These are phyloP conservation scores for Panopea generosa DNA, from an alignment of 2,888 invertebrate species.

Conservation along the genomic window DNA sequence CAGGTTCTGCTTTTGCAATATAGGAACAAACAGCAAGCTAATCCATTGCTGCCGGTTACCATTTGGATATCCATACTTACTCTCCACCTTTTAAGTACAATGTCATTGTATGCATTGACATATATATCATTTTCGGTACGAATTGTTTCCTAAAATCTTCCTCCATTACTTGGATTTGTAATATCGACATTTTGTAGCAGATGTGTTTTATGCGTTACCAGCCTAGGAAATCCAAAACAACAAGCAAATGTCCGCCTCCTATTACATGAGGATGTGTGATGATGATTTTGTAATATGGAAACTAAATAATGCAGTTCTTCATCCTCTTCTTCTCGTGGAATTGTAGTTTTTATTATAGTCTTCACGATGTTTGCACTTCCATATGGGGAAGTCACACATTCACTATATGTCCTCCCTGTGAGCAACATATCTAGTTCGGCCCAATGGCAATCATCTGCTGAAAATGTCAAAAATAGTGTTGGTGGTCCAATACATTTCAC, in stretches of 20 bases:
- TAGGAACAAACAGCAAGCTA: constrained; percentile 35
- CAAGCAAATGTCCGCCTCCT: constrained; percentile 8
- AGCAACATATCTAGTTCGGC: no score
- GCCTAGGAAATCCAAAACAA: constrained; percentile 44
- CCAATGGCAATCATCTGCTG: no score
- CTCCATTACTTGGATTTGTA: no score
- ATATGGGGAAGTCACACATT: not conserved
- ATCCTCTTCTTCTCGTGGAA: constrained; percentile 13
- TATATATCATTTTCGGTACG: constrained; percentile 14
- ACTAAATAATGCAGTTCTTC: constrained; percentile 12
- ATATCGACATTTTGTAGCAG: constrained; percentile 29
- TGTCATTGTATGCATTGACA: constrained; percentile 32
- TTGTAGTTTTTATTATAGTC: not conserved
- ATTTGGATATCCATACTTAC: constrained; percentile 40
- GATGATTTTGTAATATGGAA: constrained; percentile 17
- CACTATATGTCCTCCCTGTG: constrained; percentile 2
- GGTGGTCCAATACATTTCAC: no score
- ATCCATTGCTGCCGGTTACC: constrained; percentile 16
- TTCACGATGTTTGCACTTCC: constrained; percentile 26
- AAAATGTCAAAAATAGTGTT: no score
- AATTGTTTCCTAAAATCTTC: constrained; percentile 49
- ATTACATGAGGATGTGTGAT: constrained; percentile 16
- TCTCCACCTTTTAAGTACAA: no score
- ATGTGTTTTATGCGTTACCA: constrained; percentile 20
- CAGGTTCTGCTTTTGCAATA: no score